These are phyloP conservation scores for Bubo bubo DNA, from an alignment of 2,113 vertebrate species.

Conservation along the genomic window DNA sequence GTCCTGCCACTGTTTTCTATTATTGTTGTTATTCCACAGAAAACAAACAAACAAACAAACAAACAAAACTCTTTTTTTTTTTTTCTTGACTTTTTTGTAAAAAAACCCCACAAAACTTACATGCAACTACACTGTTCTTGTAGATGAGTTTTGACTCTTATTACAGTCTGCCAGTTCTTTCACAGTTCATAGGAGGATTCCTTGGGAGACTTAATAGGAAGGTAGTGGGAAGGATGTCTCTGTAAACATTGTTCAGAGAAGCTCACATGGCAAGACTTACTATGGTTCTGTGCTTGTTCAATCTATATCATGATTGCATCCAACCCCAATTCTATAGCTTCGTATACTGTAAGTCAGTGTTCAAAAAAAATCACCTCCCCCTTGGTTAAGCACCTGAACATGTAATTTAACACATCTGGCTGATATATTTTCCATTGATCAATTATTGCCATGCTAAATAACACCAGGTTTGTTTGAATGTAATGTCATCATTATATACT, in stretches of 20 bases:
- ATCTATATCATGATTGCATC: not conserved
- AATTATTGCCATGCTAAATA: not conserved
- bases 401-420: not conserved
- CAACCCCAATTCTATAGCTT: no score
- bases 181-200: not conserved
- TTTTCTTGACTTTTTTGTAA: not conserved
- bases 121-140: not conserved
- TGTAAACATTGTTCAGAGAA: not conserved
- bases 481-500: not conserved
- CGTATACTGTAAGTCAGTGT: fast-evolving
- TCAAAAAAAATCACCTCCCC: not conserved
- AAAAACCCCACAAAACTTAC: not conserved
- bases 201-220: not conserved
- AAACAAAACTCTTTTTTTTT: no score
- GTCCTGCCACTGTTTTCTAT: not conserved
- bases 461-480: not conserved
- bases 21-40: not conserved
- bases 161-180: not conserved
- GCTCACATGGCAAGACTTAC: not conserved
- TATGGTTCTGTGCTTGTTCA: not conserved
- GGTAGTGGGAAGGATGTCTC: not conserved
- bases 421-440: not conserved
- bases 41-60: no score
- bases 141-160: not conserved
- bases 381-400: not conserved